phyloP scores from a whole-genome alignment of 1,140 invertebrate species.

The Saccostrea cuccullata region DNA sequence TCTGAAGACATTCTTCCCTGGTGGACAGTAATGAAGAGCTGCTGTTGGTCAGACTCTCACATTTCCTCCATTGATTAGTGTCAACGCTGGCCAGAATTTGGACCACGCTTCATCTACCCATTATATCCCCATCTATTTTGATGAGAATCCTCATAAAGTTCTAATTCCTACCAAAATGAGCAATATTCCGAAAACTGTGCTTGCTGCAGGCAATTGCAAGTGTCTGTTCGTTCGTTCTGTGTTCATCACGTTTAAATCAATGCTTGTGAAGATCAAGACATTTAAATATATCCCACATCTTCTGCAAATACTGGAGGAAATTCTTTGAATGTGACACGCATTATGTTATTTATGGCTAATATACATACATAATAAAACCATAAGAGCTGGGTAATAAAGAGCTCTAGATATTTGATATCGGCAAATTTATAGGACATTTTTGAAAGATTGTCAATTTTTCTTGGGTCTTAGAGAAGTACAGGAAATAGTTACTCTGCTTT shows the following conservation, averaged over 20 bases:
- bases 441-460: slow-evolving; percentile 12
- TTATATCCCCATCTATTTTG: slow-evolving; percentile 21
- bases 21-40: slow-evolving; percentile 4
- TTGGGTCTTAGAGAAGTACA: not conserved
- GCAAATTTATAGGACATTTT: slow-evolving; percentile 5
- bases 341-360: slow-evolving; percentile 17
- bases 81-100: not conserved
- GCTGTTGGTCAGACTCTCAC: slow-evolving; percentile 4
- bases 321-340: slow-evolving; percentile 17
- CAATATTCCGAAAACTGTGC: not conserved
- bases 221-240: not conserved
- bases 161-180: slow-evolving; percentile 23
- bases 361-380: slow-evolving; percentile 23
- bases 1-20: not conserved
- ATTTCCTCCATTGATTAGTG: slow-evolving; percentile 13
- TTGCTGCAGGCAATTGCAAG: slow-evolving; percentile 14
- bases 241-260: not conserved
- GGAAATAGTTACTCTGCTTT: slow-evolving; percentile 29
- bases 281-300: not conserved
- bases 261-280: not conserved
- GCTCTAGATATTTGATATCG: slow-evolving; percentile 1
- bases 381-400: not conserved
- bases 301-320: not conserved
- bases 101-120: slow-evolving; percentile 25
- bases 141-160: slow-evolving; percentile 33